Percentiles rank a stretch among this genome's conserved stretches.
phyloP scores from a whole-genome alignment of 35 echinoderm and acorn worm genomes.

The Ophiothrix spiculata region DNA sequence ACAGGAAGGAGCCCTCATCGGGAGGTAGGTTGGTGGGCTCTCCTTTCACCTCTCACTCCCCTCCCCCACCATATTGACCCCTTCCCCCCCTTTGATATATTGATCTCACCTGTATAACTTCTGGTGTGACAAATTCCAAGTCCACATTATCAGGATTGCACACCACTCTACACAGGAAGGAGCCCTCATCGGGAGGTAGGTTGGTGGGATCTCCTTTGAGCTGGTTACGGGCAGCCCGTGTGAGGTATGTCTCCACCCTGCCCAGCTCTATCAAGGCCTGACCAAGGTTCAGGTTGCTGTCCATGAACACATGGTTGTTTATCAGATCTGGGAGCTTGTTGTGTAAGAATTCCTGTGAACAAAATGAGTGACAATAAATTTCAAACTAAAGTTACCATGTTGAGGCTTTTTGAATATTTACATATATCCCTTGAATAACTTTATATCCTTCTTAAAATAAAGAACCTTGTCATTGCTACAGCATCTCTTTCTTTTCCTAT shows the following conservation, averaged over 20 bases:
- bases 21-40: constrained; percentile 37
- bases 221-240: constrained; percentile 43
- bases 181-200: constrained; percentile 55
- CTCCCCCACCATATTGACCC: too few relatives aligned
- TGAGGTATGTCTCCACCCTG: constrained; percentile 62
- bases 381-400: too few relatives aligned
- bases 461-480: too few relatives aligned
- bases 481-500: background rate
- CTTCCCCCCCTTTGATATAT: background rate
- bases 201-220: constrained; percentile 18
- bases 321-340: constrained; percentile 56
- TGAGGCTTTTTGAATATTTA: too few relatives aligned
- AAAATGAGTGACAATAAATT: background rate
- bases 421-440: too few relatives aligned
- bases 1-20: constrained; percentile 64
- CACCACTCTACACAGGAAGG: constrained; percentile 60
- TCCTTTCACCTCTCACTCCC: constrained; percentile 31
- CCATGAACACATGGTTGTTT: constrained; percentile 66
- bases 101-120: constrained; percentile 86
- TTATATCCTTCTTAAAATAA: too few relatives aligned
- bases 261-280: constrained; percentile 78
- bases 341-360: constrained; percentile 63
- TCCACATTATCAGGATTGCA: constrained; percentile 51
- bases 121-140: constrained; percentile 65
- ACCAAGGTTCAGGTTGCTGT: constrained; percentile 43